Evolutionary conservation across 2,113 vertebrate species (phyloP), one percentile per base, ranked within the genome.

Genomic region (Vulpes lagopus): DNA sequence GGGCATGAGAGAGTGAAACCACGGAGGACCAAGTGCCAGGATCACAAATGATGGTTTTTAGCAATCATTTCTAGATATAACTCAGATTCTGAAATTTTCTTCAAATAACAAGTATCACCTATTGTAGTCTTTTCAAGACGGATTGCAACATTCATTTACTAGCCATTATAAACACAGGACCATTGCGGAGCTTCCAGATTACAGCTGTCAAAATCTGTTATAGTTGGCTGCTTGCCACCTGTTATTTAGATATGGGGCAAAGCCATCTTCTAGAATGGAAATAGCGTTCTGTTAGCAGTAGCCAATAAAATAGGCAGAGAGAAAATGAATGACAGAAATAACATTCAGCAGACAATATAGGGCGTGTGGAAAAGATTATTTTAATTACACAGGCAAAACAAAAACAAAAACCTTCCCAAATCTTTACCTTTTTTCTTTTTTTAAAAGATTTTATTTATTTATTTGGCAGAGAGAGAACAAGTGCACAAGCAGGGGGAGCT

Each of bases 271-370:
- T 90, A 85, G 15, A 87, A 23, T 92, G 30, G 12, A 92, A 79
- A 97, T 73, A 35, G 25, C 57, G 92, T 94, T 95, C 35, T 67
- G 5, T 95, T 80, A 87, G n/a, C 73, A 92, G 43, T n/a, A 55
- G 9, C 30, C 55, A 91, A 65, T 89, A 89, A 96, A 84, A 38
- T 14, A 84, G 35, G n/a, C 74, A 8, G 43, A 55, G 30, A 62
- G 51, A 89, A 89, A 91, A 69, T 94, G 60, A 91, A 82, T 91
- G 62, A 78, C 38, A 79, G 51, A 92, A 74, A 35, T n/a, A 81
- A 78, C 0, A 1, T 86, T 97, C 38, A 80, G 51, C 43, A 86
- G 16, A 85, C 25, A 76, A 67, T 55, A 84, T n/a, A 80, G 12
- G 22, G 12, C 20, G 43, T 88, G 17, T 25, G 64, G 80, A 74